These are phyloP conservation scores for Alectoris magna DNA, from an alignment of 2,797 vertebrate species.

Conservation along the genomic window DNA sequence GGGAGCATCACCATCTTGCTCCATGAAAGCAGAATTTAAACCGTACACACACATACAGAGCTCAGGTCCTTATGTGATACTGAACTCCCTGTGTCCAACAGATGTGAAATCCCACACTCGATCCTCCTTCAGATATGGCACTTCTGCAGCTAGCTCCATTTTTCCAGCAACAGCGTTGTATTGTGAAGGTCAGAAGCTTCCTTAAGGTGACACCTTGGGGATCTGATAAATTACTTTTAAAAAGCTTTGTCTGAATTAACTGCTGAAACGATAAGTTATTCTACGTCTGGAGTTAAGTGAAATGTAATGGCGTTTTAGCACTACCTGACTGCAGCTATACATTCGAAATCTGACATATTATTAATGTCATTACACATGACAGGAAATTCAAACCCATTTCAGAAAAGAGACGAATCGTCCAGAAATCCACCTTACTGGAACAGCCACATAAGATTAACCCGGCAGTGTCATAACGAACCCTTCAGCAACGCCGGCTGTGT, in stretches of 20 bases:
- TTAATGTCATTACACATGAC: not conserved
- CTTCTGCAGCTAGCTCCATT: not conserved
- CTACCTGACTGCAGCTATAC: not conserved
- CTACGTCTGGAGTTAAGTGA: not conserved
- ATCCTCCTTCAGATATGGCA: not conserved
- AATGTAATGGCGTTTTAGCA: not conserved
- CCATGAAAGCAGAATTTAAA: not conserved
- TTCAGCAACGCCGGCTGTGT: conserved; percentile 14
- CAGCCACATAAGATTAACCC: conserved; percentile 22
- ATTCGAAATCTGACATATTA: not conserved
- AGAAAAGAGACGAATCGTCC: not conserved
- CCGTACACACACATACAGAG: rapidly evolving
- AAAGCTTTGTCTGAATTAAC: not conserved
- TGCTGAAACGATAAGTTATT: not conserved
- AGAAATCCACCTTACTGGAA: conserved; percentile 55
- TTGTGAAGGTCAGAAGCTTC: not conserved
- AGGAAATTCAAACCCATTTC: conserved; percentile 13
- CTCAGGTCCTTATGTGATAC: not conserved
- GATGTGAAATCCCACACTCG: not conserved
- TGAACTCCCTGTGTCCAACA: not conserved
- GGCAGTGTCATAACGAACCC: not conserved
- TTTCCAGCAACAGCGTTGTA: not conserved
- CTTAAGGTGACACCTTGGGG: not conserved
- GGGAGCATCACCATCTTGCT: not conserved
- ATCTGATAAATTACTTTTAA: not conserved